Evolutionary conservation across 1,140 invertebrate genomes (phyloP), one percentile per base, ranked within the genome.

Genomic region (Ruditapes philippinarum): DNA sequence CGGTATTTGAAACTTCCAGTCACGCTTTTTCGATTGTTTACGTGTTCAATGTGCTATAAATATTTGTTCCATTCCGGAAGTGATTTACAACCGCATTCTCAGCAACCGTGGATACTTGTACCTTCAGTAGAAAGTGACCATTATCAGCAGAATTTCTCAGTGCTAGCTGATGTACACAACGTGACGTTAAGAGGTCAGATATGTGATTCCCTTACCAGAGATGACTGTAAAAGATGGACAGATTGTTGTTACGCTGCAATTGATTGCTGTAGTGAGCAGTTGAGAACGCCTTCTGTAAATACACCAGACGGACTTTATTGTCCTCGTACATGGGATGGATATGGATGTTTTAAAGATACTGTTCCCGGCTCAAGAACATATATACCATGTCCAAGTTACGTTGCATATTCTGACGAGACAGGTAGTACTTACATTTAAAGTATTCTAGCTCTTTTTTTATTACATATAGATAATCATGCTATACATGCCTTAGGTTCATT

Each of bases 321-420:
- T 90, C 92, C 92, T 0, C 70, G 88, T 14, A 93, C 92, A 51
- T 93, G 92, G 92, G 92, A 93, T 42, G 92, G 92, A 12, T 93
- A 90, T 76, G 91, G 90, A 5, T 93, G 92, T 76, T 93, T 92
- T 76, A 88, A 74, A 19, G 88, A 89, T 57, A 89, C 91, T 0
- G 42, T 49, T 1, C 76, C 92, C 12, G 85, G 70, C n/a, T 62
- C 76, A 4, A 85, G 57, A 60, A 45, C 89, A 1, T 33, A 68
- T 25, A 87, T 92, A 19, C 65, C 36, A 0, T 93, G 92, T 80
- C 92, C 92, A 5, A 42, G 51, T 51, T 92, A 91, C 70, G 87
- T 92, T 31, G 89, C 89, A 40, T 89, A 91, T 17, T 81, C 62
- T n/a, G 76, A 88, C 25, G 54, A 87, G 11, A 45, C 54, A 31